Evolutionary conservation across 2,888 invertebrate species (phyloP), one percentile per base, ranked within the genome.

Genomic region (Dolichopus griseipennis): DNA sequence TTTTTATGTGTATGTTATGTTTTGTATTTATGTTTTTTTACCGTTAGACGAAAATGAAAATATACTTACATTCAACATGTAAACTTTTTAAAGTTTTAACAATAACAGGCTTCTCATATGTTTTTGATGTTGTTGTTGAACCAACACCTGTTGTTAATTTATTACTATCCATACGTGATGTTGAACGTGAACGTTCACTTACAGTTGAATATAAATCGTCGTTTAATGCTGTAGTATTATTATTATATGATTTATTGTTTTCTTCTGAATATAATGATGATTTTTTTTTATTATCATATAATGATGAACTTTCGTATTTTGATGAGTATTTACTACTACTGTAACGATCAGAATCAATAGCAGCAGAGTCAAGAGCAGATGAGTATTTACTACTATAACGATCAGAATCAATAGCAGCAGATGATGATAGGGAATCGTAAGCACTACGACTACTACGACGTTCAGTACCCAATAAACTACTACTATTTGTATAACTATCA

Each of bases 11-110:
- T n/a, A n/a, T n/a, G n/a, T n/a, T n/a, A 7, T 37, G 8, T 37
- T 37, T 37, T 37, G 4, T 27, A 27, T 27, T 37, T 34, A 7
- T 34, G 9, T 34, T 34, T 34, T 34, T 7, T 37, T 2, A 37
- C 8, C 12, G 37, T 37, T n/a, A 37, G 37, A 37, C 8, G 37
- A 37, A 37, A 37, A 5, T 37, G 37, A 12, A 52, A 12, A 52
- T 43, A 43, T 77, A 89, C 91, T 90, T 85, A 92, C 92, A 89
- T 86, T 91, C 90, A 73, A 91, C 87, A 76, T 87, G 89, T 73
- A 86, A 86, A 75, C 92, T 92, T 78, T 89, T 88, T 69, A 93
- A 84, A 65, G 91, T 90, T 80, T 88, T 90, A 34, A 85, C 83
- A 76, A 93, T 91, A 68, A 86, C 81, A 1, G 92, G 92, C 73